phyloP scores from a whole-genome alignment of 2,888 invertebrate species.

The Aromia moschata region DNA sequence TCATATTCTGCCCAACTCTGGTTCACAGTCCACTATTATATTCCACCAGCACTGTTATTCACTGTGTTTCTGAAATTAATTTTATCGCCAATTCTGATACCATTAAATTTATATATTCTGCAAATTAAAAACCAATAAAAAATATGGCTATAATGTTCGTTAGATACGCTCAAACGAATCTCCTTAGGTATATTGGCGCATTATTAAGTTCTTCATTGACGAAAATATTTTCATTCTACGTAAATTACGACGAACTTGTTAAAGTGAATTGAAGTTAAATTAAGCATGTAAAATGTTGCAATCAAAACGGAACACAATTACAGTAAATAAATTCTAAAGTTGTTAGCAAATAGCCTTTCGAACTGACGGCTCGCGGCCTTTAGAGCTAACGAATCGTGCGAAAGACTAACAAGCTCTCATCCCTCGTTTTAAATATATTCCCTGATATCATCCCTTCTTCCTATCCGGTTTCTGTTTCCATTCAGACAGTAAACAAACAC shows the following conservation, averaged over 20 bases:
- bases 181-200: neutral
- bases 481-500: constrained; percentile 19
- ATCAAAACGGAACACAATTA: constrained; percentile 53
- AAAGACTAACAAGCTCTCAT: constrained; percentile 54
- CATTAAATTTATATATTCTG: neutral
- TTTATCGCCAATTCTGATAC: no score
- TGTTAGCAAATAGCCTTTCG: constrained; percentile 53
- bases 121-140: neutral
- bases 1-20: no score
- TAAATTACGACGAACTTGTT: constrained; percentile 31
- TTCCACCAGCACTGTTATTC: no score
- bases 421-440: constrained; percentile 49
- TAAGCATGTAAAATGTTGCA: constrained; percentile 51
- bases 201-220: neutral
- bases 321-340: constrained; percentile 54
- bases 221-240: constrained; percentile 23
- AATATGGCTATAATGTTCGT: neutral
- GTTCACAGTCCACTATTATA: no score
- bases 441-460: constrained; percentile 34
- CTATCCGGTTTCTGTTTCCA: constrained; percentile 14
- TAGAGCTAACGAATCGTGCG: constrained; percentile 54
- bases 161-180: neutral
- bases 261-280: constrained; percentile 45
- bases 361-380: constrained; percentile 49
- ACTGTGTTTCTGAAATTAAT: no score